Percentiles rank a stretch among this genome's conserved stretches.
Evolutionary conservation across 2,888 invertebrate species (phyloP).

Genomic region (Plagodis dolabraria): DNA sequence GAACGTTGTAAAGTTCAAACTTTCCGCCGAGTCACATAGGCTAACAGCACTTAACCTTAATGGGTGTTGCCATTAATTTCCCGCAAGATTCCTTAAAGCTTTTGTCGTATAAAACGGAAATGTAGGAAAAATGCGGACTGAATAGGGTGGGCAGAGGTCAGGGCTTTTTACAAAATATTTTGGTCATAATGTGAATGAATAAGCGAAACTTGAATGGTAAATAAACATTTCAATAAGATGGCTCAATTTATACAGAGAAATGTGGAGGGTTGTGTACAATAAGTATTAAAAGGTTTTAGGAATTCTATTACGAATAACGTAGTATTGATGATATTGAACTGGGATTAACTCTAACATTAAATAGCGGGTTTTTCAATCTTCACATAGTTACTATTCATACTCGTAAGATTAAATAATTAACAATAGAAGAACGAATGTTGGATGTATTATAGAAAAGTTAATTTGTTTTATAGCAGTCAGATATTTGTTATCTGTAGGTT

Average conservation of each 20-base stretch:
- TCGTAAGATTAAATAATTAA: no score
- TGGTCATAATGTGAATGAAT: constrained; percentile 45
- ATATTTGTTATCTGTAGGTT: no score
- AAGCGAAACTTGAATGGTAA: constrained; percentile 39
- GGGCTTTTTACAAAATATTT: constrained; percentile 51
- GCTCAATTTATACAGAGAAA: constrained; percentile 41
- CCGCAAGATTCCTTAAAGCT: constrained; percentile 69
- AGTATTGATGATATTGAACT: neutral
- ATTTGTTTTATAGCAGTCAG: no score
- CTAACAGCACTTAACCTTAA: constrained; percentile 77
- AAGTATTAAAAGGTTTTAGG: constrained; percentile 14
- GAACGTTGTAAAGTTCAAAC: constrained; percentile 56
- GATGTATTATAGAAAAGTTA: no score
- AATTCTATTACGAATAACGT: constrained; percentile 4
- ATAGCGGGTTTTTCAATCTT: no score
- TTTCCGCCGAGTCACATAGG: constrained; percentile 74
- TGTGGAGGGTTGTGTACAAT: constrained; percentile 25
- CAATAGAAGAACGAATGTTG: no score
- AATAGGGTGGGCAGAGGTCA: constrained; percentile 45
- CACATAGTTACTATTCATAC: no score
- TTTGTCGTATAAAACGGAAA: constrained; percentile 58
- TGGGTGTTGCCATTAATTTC: constrained; percentile 71
- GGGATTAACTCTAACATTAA: no score
- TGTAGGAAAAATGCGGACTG: constrained; percentile 44
- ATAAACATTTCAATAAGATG: constrained; percentile 46